Conservation (phyloP, 1,140 invertebrate genomes). For the Euwallacea similis region DNA sequence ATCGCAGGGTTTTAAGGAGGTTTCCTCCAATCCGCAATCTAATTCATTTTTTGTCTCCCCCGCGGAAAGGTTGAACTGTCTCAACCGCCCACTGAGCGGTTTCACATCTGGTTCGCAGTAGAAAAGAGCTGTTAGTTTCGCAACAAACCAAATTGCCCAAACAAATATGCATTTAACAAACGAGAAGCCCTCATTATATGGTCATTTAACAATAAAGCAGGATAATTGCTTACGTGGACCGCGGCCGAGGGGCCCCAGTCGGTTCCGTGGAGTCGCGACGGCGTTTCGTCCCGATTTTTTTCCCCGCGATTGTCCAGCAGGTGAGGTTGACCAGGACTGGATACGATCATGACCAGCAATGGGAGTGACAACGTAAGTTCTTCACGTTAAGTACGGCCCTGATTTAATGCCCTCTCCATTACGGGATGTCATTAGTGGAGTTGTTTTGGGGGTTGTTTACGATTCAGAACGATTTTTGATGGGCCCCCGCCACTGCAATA, state of each 20-base stretch:
- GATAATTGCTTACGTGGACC: conserved; percentile 19
- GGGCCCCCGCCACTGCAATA: too few relatives aligned
- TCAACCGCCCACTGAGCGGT: not conserved
- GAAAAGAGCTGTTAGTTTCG: not conserved
- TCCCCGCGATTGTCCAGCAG: not conserved
- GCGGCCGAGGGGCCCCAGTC: not conserved
- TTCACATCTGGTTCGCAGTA: too few relatives aligned
- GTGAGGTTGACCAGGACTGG: not conserved
- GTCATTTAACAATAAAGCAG: conserved; percentile 28
- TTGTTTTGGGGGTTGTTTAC: not conserved
- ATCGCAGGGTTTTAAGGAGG: too few relatives aligned
- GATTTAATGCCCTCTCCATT: too few relatives aligned
- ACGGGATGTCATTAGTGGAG: too few relatives aligned
- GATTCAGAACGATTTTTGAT: not conserved
- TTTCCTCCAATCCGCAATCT: not conserved
- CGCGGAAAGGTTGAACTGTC: not conserved
- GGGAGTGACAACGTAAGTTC: conserved; percentile 12
- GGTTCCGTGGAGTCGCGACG: not conserved
- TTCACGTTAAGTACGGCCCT: too few relatives aligned
- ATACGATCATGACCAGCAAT: conserved; percentile 8
- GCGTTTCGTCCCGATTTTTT: not conserved
- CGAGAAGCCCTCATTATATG: conserved; percentile 16
- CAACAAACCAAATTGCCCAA: conserved; percentile 15
- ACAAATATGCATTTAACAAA: conserved; percentile 18
- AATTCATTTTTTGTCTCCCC: conserved; percentile 5